Percentiles rank a stretch among this genome's conserved stretches.
Conservation (phyloP, 2,888 invertebrate genomes). For the Nomada flava region DNA sequence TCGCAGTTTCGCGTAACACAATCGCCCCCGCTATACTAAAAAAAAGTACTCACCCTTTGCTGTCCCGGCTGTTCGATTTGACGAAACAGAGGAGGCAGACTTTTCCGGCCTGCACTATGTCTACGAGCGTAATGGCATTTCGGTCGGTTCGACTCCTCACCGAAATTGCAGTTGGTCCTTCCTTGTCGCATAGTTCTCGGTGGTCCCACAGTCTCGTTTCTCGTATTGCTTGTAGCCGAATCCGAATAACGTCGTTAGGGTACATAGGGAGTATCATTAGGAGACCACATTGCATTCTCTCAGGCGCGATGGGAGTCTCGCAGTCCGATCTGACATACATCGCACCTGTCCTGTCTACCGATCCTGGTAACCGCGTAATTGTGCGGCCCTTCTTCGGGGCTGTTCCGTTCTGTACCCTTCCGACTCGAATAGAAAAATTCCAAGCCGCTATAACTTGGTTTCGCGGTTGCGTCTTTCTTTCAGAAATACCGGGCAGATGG, state of each 20-base stretch:
- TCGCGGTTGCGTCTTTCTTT: constrained; percentile 38
- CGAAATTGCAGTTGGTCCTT: constrained; percentile 31
- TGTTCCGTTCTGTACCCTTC: neutral
- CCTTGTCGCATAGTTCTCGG: constrained; percentile 15
- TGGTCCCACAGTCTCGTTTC: constrained; percentile 24
- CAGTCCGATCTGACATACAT: constrained; percentile 39
- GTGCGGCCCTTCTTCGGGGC: constrained; percentile 28
- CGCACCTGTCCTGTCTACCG: constrained; percentile 44
- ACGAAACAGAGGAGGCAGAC: neutral
- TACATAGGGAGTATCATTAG: constrained; percentile 60
- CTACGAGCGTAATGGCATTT: constrained; percentile 4
- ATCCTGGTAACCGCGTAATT: constrained; percentile 58
- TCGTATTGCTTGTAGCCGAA: constrained; percentile 56
- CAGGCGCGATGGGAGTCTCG: constrained; percentile 42
- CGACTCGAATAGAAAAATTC: constrained; percentile 9
- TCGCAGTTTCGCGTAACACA: neutral
- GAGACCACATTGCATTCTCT: constrained; percentile 62
- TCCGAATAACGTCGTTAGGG: constrained; percentile 63
- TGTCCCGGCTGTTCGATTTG: neutral
- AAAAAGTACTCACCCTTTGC: constrained; percentile 5
- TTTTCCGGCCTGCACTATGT: constrained; percentile 6
- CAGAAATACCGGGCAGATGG: constrained; percentile 82
- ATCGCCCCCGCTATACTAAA: constrained; percentile 1
- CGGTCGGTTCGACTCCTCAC: constrained; percentile 6
- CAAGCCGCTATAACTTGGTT: neutral